Evolutionary conservation across 2,113 vertebrate genomes (phyloP), one percentile per base, ranked within the genome.

Genomic region (Ammodytes marinus): DNA sequence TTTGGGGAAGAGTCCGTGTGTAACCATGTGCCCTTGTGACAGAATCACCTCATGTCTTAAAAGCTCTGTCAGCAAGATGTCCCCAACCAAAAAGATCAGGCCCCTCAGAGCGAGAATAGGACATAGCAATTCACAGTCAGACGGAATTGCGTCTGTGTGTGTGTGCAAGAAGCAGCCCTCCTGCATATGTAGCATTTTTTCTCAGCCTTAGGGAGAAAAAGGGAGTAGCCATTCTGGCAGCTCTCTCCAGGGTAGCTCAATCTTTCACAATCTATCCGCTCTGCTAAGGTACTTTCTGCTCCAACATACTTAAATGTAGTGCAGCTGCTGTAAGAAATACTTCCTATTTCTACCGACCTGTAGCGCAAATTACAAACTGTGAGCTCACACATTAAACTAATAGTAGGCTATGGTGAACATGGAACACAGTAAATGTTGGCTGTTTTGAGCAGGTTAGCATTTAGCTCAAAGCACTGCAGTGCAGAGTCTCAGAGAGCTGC

Each of bases 21-120:
- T 69, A 58, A 64, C 52, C 15, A 46, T 39, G 39, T 59, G 57
- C 50, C 13, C 47, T 42, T 6, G 47, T 75, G 69, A 78, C 83
- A 80, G 63, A 53, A 73, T 69, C 12, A 52, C 64, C 60, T 77
- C 39, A 12, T 65, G 77, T 76, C 40, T 43, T 50, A 17, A 67
- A 64, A 39, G 60, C 83, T 80, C 58, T 73, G 64, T 83, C 80
- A 88, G 71, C 69, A 65, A 79, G 73, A 68, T 80, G 82, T 86
- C 55, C 74, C 13, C 49, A 52, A 57, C 55, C 79, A 47, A 27
- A 72, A 80, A 83, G 49, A 86, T 78, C 61, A 71, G 75, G 42
- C 14, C 27, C 27, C 35, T 85, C 59, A 14, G 63, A 35, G 69
- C 57, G 17, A 19, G 76, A 42, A 80, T 47, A 42, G 58, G 53